Percentiles rank a stretch among this genome's conserved stretches.
These are phyloP conservation scores for Corella eumyota DNA, from an alignment of 23 tunicate species.

Conservation along the genomic window DNA sequence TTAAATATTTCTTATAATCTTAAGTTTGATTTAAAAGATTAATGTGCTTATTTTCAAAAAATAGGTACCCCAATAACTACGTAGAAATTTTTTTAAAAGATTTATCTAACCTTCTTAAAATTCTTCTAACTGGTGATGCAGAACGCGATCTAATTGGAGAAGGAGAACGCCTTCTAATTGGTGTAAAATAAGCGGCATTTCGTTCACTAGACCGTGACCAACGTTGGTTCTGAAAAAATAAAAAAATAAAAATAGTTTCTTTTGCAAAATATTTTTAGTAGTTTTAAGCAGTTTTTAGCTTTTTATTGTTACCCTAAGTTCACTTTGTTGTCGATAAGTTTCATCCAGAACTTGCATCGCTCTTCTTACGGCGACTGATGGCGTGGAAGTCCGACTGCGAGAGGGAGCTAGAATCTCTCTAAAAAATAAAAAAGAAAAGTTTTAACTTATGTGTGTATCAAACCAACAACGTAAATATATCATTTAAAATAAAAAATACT, in stretches of 20 bases:
- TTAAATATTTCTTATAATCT: too few species aligned
- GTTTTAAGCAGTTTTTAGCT: too few species aligned
- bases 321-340: slow-evolving; percentile 50
- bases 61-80: too few species aligned
- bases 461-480: too few species aligned
- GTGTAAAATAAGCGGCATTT: slow-evolving; percentile 5
- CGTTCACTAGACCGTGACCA: slow-evolving; percentile 56
- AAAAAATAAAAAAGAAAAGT: not conserved
- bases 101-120: too few species aligned
- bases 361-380: slow-evolving; percentile 74
- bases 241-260: not conserved
- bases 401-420: slow-evolving; percentile 29
- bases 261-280: too few species aligned
- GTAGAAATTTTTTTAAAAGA: too few species aligned
- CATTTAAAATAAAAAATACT: too few species aligned
- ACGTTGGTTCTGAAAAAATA: slow-evolving; percentile 13
- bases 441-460: too few species aligned
- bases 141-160: slow-evolving; percentile 60
- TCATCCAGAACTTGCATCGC: slow-evolving; percentile 79
- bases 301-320: not conserved
- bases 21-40: too few species aligned
- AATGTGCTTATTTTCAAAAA: too few species aligned
- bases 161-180: slow-evolving; percentile 50
- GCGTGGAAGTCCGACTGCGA: slow-evolving; percentile 43
- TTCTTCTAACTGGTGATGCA: slow-evolving; percentile 68